Conservation (phyloP, 2,113 vertebrate genomes). For the Burhinus oedicnemus region DNA sequence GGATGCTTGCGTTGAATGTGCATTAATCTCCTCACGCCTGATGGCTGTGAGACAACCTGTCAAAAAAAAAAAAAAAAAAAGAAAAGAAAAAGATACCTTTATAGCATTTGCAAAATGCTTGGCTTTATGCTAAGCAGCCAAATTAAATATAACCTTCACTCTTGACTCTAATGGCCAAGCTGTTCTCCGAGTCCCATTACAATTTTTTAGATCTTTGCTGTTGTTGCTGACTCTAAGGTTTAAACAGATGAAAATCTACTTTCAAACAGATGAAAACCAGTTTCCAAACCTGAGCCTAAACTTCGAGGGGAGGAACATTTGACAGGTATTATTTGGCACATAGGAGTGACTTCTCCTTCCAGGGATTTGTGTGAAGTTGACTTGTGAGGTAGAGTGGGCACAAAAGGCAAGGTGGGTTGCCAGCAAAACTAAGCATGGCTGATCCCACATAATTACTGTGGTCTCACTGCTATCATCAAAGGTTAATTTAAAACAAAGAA, state of each 20-base stretch:
- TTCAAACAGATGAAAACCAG: background rate
- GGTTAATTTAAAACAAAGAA: background rate
- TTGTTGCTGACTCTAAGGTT: background rate
- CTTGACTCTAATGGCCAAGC: background rate
- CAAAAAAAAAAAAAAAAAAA: background rate
- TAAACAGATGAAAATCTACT: background rate
- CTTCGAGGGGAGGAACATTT: background rate
- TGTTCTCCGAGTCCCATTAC: background rate
- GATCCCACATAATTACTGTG: background rate
- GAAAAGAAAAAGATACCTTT: background rate
- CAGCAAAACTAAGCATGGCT: background rate
- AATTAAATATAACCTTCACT: background rate
- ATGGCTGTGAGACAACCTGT: conserved; percentile 33
- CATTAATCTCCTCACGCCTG: background rate
- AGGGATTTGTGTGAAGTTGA: background rate
- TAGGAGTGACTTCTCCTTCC: background rate
- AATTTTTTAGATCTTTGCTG: background rate
- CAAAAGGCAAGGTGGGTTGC: background rate
- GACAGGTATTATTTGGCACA: background rate
- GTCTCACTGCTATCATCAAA: background rate
- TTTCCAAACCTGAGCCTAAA: background rate
- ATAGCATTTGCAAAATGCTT: background rate
- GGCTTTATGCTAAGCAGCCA: background rate
- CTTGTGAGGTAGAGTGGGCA: background rate
- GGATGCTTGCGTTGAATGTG: conserved; percentile 37